A percentile compares a stretch with the other conserved stretches of the same genome.
phyloP scores from a whole-genome alignment of 2,888 invertebrate genomes.

The Eupithecia dodoneata region DNA sequence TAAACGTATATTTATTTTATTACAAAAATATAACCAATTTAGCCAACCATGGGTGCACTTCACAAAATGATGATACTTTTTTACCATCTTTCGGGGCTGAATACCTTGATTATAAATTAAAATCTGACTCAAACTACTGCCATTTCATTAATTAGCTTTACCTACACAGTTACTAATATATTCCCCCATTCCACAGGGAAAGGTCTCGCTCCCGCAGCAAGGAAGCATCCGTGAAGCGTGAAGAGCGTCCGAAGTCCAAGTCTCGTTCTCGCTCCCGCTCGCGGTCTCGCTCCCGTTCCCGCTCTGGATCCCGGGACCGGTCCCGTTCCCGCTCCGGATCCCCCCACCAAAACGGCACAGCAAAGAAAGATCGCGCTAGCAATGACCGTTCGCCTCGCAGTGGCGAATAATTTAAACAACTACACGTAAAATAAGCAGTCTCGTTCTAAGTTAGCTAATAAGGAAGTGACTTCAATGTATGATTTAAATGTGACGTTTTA shows the following conservation, averaged over 20 bases:
- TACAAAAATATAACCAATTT: not conserved
- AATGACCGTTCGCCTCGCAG: conserved; percentile 76
- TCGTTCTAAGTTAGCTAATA: conserved; percentile 45
- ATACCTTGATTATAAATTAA: conserved; percentile 38
- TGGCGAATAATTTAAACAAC: conserved; percentile 62
- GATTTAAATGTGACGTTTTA: conserved; percentile 12
- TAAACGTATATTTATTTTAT: not conserved
- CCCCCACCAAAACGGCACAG: conserved; percentile 74
- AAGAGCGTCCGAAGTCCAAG: conserved; percentile 69
- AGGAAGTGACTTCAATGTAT: conserved; percentile 55
- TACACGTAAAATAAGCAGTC: not conserved
- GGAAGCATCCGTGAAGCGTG: conserved; percentile 78
- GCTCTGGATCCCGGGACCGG: conserved; percentile 61
- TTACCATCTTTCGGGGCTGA: conserved; percentile 41
- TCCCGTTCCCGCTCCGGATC: conserved; percentile 68
- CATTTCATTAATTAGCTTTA: not conserved
- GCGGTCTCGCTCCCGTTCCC: conserved; percentile 61
- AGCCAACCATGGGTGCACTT: not conserved
- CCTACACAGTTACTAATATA: not conserved
- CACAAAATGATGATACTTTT: conserved; percentile 71
- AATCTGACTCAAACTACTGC: conserved; percentile 21
- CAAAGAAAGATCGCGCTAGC: conserved; percentile 60
- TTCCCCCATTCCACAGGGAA: conserved; percentile 75
- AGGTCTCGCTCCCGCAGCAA: conserved; percentile 89
- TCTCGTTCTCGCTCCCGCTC: conserved; percentile 69